Percentiles rank a stretch among this genome's conserved stretches.
Evolutionary conservation across 2,797 vertebrate species (phyloP).

Genomic region (Bufotes viridis): DNA sequence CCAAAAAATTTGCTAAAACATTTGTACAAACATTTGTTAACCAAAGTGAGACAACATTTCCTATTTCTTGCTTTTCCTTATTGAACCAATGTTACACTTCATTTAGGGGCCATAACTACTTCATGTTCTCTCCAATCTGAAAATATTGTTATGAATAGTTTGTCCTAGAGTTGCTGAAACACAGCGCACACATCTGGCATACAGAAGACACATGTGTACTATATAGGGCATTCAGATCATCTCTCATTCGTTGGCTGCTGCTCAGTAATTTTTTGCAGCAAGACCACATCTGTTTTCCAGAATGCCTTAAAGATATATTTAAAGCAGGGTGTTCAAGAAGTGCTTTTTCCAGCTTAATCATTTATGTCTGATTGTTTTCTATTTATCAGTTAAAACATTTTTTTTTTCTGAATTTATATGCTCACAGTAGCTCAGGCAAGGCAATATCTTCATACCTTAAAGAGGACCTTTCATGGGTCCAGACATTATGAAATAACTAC

Average conservation of each 20-base stretch:
- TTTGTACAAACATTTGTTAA: constrained; percentile 48
- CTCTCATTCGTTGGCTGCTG: constrained; percentile 24
- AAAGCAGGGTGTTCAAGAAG: constrained; percentile 2
- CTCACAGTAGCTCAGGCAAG: background rate
- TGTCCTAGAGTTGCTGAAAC: constrained; percentile 23
- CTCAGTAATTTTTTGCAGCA: constrained; percentile 12
- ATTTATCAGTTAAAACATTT: background rate
- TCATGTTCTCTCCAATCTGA: constrained; percentile 36
- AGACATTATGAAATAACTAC: no score
- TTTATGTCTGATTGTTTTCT: background rate
- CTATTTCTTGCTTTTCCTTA: constrained; percentile 30
- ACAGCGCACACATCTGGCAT: constrained; percentile 45
- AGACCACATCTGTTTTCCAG: constrained; percentile 44
- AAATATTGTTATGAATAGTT: constrained; percentile 44
- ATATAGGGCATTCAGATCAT: constrained; percentile 42
- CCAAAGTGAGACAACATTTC: constrained; percentile 34
- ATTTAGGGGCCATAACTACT: constrained; percentile 39
- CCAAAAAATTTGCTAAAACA: constrained; percentile 32
- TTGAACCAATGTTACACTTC: constrained; percentile 47
- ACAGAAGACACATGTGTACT: constrained; percentile 46
- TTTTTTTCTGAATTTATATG: background rate
- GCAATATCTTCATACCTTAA: background rate
- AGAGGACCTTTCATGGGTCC: no score
- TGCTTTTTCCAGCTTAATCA: constrained; percentile 3
- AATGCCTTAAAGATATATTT: constrained; percentile 34